Conservation (phyloP, 2,113 vertebrate genomes). For the Silurus glanis region DNA sequence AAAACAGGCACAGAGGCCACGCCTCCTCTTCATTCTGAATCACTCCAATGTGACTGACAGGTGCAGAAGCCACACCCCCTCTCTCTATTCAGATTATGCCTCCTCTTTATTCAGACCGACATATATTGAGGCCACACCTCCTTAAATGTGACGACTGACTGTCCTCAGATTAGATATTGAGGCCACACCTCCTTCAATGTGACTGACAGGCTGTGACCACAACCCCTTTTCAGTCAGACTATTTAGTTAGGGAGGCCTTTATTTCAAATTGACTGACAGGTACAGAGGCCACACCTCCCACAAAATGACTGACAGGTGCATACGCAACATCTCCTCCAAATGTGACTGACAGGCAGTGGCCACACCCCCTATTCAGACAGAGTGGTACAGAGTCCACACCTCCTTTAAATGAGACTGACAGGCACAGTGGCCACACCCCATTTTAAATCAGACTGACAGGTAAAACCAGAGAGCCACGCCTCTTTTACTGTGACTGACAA, state of each 20-base stretch:
- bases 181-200: not conserved
- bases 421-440: not conserved
- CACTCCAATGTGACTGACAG: not conserved
- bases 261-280: not conserved
- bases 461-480: not conserved
- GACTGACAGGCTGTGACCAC: not conserved
- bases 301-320: not conserved
- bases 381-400: not conserved
- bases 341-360: not conserved
- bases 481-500: not conserved
- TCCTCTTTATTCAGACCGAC: not conserved
- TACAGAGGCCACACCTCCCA: not conserved
- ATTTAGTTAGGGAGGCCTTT: not conserved
- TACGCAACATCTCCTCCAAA: not conserved
- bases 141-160: too few species aligned
- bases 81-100: not conserved
- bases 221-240: too few species aligned
- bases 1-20: too few species aligned
- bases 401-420: not conserved
- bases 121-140: not conserved
- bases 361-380: not conserved
- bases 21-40: not conserved
- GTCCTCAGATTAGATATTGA: not conserved
- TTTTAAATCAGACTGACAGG: too few species aligned
- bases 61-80: not conserved